phyloP scores from a whole-genome alignment of 2,797 vertebrate species.

The Lacerta viridis region DNA sequence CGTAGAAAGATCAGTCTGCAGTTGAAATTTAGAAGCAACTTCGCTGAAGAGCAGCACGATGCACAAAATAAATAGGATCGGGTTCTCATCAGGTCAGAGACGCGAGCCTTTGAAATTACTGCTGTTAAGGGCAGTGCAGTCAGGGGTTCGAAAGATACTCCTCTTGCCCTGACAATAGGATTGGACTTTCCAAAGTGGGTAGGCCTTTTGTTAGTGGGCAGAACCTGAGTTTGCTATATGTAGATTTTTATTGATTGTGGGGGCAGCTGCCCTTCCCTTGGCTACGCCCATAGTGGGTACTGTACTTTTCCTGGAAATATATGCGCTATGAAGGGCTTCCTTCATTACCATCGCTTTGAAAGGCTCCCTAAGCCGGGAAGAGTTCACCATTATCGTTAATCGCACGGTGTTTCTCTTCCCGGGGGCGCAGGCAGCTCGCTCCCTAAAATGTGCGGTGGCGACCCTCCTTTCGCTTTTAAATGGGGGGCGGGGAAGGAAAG shows the following conservation, averaged over 20 bases:
- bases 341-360: not conserved
- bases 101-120: not conserved
- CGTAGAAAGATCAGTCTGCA: not conserved
- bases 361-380: too few relatives aligned
- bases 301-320: too few relatives aligned
- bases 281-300: too few relatives aligned
- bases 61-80: constrained; percentile 1
- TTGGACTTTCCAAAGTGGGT: too few relatives aligned
- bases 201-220: too few relatives aligned
- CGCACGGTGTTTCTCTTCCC: not conserved
- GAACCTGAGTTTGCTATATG: too few relatives aligned
- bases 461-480: not conserved
- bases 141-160: too few relatives aligned
- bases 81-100: not conserved
- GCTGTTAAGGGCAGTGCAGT: not conserved
- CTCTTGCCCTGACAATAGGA: not conserved
- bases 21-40: not conserved
- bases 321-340: not conserved
- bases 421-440: too few relatives aligned
- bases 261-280: too few relatives aligned
- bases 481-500: not conserved
- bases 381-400: not conserved
- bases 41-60: not conserved
- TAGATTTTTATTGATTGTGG: too few relatives aligned
- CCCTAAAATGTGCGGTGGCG: not conserved